Evolutionary conservation across 2,888 invertebrate species (phyloP), one percentile per base, ranked within the genome.

Genomic region (Pharmacophagus antenor): DNA sequence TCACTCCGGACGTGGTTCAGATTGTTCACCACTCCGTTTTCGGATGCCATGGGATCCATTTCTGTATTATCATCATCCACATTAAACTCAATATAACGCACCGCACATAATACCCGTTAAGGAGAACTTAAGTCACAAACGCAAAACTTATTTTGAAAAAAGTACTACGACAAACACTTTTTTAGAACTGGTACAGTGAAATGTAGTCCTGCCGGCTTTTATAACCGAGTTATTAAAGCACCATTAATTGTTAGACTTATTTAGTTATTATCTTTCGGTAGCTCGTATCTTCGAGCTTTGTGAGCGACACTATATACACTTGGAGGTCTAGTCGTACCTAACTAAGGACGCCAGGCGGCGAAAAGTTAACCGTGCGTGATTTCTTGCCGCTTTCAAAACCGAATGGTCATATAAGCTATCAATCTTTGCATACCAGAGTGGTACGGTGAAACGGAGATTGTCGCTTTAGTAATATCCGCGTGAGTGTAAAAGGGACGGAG

Each of bases 401-500:
- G 83, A 90, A 90, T 89, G 88, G 90, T 88, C 90, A 82, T 88
- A 90, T 86, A 89, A 84, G 85, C 89, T 90, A 89, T 89, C 89
- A 89, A 88, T 90, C 90, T 90, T 90, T 89, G 89, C 90, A 90
- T 90, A 90, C 90, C 89, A 89, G 88, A 84, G 86, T 86, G 79
- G 85, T 83, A 77, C 71, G 82, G 77, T 86, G 89, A 88, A 79
- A 89, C 82, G 76, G 85, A 79, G 72, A 72, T 68, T 77, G 73
- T 72, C 68, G 77, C 74, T 76, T 76, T 69, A 70, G 70, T 70
- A 67, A 64, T 67, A 62, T 58, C 67, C 67, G 64, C 51, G 74
- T 69, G 77, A 66, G 90, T 72, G 83, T 70, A 85, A 90, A 83
- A 88, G 85, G 83, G 90, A 90, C 85, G 68, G 70, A 82, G 73